Evolutionary conservation across 2,113 vertebrate species (phyloP).

Genomic region (Thermophis baileyi): DNA sequence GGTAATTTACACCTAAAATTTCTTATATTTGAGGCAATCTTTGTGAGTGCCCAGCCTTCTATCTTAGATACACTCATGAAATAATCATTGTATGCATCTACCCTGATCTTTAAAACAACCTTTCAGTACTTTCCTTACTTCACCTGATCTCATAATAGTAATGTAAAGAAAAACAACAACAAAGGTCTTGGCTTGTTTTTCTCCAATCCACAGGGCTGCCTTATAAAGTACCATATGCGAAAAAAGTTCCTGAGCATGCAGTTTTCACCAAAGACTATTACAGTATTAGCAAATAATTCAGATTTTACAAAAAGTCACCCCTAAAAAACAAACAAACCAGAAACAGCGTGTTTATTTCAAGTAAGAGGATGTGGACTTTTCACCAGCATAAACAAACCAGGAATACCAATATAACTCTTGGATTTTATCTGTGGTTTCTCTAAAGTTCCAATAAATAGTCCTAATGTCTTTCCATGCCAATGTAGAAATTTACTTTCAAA

Average conservation of each 20-base stretch:
- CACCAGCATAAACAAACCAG: background rate
- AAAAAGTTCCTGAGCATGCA: background rate
- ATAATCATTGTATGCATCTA: background rate
- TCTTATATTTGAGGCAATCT: background rate
- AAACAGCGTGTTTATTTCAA: background rate
- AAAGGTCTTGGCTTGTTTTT: background rate
- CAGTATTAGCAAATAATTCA: background rate
- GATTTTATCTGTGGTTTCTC: background rate
- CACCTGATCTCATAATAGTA: background rate
- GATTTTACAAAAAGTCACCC: background rate
- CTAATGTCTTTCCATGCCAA: background rate
- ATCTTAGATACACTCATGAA: background rate
- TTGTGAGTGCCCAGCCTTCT: background rate
- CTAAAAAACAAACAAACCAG: background rate
- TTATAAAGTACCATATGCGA: background rate
- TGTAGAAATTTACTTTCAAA: background rate
- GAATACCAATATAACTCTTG: background rate
- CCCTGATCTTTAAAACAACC: background rate
- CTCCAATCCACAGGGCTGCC: background rate
- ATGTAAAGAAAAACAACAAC: background rate
- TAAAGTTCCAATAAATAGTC: background rate
- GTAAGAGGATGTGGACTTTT: background rate
- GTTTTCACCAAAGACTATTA: background rate
- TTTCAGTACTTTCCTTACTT: background rate
- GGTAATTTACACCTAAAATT: background rate